Conservation (phyloP, 2,113 vertebrate species). For the Protobothrops flavoviridis region DNA sequence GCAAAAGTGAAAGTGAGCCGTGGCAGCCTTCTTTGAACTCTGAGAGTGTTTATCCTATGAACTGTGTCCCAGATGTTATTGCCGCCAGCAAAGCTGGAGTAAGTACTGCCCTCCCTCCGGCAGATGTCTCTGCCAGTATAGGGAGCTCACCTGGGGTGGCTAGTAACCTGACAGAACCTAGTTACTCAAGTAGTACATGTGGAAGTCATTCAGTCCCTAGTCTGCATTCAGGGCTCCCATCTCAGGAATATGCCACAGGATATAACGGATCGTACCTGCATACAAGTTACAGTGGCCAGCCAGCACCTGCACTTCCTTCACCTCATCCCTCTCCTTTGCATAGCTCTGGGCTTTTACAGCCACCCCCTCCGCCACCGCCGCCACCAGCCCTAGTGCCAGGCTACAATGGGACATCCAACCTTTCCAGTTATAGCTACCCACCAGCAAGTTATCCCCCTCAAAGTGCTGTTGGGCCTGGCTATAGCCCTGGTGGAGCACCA, state of each 20-base stretch:
- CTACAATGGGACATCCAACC: constrained; percentile 93
- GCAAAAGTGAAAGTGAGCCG: constrained; percentile 92
- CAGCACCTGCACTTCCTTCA: constrained; percentile 88
- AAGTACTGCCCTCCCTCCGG: constrained; percentile 87
- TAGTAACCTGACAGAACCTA: constrained; percentile 91
- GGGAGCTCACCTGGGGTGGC: constrained; percentile 93
- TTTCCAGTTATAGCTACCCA: constrained; percentile 94
- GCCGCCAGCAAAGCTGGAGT: constrained; percentile 93
- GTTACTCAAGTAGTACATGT: constrained; percentile 94
- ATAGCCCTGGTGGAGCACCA: constrained; percentile 90
- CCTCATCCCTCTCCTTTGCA: constrained; percentile 95
- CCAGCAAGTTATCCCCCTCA: constrained; percentile 92
- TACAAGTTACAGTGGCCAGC: constrained; percentile 91
- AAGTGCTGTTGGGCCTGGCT: constrained; percentile 88
- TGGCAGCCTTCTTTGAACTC: constrained; percentile 86
- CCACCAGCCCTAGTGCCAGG: constrained; percentile 88
- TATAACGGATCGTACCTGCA: constrained; percentile 97
- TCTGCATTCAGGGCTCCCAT: constrained; percentile 91
- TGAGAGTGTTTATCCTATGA: constrained; percentile 94
- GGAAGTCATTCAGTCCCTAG: constrained; percentile 90
- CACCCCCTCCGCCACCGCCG: constrained; percentile 83
- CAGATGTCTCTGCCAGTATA: constrained; percentile 90
- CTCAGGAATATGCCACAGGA: constrained; percentile 96
- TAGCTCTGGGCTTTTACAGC: constrained; percentile 92
- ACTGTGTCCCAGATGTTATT: constrained; percentile 94